phyloP scores from a whole-genome alignment of 2,113 vertebrate genomes.

The Trogon surrucura region DNA sequence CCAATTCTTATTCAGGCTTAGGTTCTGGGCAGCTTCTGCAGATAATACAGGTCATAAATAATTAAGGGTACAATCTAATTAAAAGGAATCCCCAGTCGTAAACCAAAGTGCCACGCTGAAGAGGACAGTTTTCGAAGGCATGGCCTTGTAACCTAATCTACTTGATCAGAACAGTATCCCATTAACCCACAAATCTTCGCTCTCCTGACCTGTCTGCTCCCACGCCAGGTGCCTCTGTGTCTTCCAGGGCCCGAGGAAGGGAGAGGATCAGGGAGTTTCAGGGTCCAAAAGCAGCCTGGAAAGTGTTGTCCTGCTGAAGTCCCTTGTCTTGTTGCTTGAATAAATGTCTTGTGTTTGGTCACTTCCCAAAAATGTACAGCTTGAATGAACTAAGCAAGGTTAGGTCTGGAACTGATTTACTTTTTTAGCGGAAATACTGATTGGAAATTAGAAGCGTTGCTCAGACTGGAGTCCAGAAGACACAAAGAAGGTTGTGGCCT shows the following conservation, averaged over 20 bases:
- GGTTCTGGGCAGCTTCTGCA: neutral
- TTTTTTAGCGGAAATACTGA: neutral
- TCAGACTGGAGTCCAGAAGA: neutral
- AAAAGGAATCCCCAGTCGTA: neutral
- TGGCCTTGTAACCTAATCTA: neutral
- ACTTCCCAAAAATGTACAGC: neutral
- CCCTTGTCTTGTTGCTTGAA: neutral
- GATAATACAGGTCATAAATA: slow-evolving; percentile 30
- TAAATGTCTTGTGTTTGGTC: rapidly evolving
- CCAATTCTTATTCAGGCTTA: neutral
- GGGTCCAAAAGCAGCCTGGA: neutral
- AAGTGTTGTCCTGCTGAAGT: neutral
- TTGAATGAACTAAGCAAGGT: neutral
- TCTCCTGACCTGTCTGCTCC: neutral
- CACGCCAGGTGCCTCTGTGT: neutral
- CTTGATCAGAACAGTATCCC: neutral
- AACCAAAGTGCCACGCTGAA: neutral
- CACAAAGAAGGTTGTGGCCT: neutral
- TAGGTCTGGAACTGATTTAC: neutral
- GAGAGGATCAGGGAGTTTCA: neutral
- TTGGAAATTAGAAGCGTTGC: neutral
- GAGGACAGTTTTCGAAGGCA: neutral
- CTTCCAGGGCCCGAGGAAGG: neutral
- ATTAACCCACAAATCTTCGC: neutral
- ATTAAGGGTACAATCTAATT: slow-evolving; percentile 31